phyloP scores from a whole-genome alignment of 2,113 vertebrate genomes.

The Ascaphus truei region DNA sequence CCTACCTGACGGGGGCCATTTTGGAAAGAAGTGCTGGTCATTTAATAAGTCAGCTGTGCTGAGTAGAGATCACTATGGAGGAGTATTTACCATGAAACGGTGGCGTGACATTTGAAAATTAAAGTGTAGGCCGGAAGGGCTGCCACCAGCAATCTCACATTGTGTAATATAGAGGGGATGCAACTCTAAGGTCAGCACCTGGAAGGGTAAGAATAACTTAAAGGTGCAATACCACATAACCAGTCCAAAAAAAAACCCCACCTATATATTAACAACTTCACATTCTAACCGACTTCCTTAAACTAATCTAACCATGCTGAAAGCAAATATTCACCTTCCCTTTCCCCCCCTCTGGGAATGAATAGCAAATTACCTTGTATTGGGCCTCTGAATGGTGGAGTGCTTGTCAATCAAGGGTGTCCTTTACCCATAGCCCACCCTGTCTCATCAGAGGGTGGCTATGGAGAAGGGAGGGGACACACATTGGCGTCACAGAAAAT shows the following conservation, averaged over 20 bases:
- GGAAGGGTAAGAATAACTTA: too few species aligned
- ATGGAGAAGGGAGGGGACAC: background rate
- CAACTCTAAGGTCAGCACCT: too few species aligned
- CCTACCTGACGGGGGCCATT: too few species aligned
- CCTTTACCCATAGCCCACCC: background rate
- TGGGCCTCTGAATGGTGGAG: background rate
- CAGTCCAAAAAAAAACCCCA: background rate
- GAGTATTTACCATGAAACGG: too few species aligned
- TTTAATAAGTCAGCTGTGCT: too few species aligned
- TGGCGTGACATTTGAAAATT: too few species aligned
- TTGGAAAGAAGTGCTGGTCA: too few species aligned
- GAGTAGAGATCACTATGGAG: too few species aligned
- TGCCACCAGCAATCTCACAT: too few species aligned
- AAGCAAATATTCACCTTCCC: slow-evolving; percentile 5
- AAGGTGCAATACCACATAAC: background rate
- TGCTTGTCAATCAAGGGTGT: background rate
- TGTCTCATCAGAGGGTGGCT: background rate
- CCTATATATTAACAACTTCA: background rate
- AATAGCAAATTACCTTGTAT: background rate
- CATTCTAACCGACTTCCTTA: background rate
- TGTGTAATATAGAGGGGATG: too few species aligned
- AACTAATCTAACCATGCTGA: background rate
- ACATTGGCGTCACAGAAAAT: background rate
- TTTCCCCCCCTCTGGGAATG: background rate
- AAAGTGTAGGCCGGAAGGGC: too few species aligned